Evolutionary conservation across 2,113 vertebrate species (phyloP), one percentile per base, ranked within the genome.

Genomic region (Danio rerio): DNA sequence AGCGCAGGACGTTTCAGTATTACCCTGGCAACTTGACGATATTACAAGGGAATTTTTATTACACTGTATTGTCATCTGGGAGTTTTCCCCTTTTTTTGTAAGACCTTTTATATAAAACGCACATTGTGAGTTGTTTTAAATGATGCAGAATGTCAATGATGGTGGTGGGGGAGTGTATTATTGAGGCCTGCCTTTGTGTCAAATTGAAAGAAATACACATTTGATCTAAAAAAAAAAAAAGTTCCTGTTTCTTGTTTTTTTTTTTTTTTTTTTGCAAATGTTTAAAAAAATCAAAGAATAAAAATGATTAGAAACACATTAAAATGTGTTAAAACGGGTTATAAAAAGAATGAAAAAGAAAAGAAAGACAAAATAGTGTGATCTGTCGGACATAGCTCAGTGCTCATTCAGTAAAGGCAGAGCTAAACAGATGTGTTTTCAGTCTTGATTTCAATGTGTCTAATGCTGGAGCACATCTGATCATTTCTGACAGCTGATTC

Each of bases 61-160:
- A 78, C 31, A 59, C 72, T 69, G 43, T 79, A 63, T 74, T 81
- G 68, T 78, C 8, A 77, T 85, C 79, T 85, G 84, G 61, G 81
- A 81, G 81, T 78, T 88, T 87, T 84, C 75, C 55, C 83, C 78
- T 55, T 74, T 76, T 77, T 87, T 71, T 85, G 31, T 86, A 71
- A 83, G 74, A 83, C 66, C 52, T 87, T 88, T 87, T 89, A 85
- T 86, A 89, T 85, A 18, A 81, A 87, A 86, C 65, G 58, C 80
- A 50, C 76, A 53, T 66, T 66, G 49, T 76, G 56, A 61, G 13
- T 11, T 50, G 12, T 55, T 66, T 31, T 42, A 15, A 79, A 55
- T 42, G n/a, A 40, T 43, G 62, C 76, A 66, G 61, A 79, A 53
- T 61, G 72, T 43, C 72, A 47, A 59, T 75, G 16, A 55, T 81